Evolutionary conservation across 2,797 vertebrate genomes (phyloP), one percentile per base, ranked within the genome.

Genomic region (Pipistrellus nathusii): DNA sequence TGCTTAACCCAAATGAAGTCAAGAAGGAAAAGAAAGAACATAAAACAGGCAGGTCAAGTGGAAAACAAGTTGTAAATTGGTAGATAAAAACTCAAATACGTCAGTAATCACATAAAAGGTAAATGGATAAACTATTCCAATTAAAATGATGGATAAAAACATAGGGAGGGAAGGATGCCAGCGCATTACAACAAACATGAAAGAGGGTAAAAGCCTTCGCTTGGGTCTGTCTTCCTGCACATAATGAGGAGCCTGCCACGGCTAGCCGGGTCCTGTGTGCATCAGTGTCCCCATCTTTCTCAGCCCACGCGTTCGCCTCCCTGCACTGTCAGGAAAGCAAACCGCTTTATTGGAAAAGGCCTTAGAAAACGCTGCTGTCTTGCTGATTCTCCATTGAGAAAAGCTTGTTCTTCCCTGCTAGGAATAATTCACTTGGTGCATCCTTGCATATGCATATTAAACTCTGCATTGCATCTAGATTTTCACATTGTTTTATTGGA

Each of bases 351-450:
- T 75, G 11, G 90, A 92, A 84, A 90, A 93, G 23, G 27, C 87
- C 93, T 93, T 0, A 84, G 94, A 92, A 95, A 97, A 96, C 0
- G 0, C 88, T 25, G 90, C 72, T 72, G 18, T 7, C 84, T 94
- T 64, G 78, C 0, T 18, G 95, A 94, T 87, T 95, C 93, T 86
- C 97, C 68, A 97, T 77, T 76, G 69, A 96, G 97, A 88, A 53
- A 25, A 93, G 80, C 89, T 73, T 97, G 97, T 85, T 98, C 96
- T 88, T 93, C 96, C 92, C 96, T 93, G 97, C 97, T 95, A 72
- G 88, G 93, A 98, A 98, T 98, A 98, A 99, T 98, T 98, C 97
- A 95, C 97, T 97, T 75, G 88, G 94, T 90, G 96, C 96, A 93
- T 97, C 97, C 97, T 92, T 96, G 85, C 95, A 96, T 92, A 96